Evolutionary conservation across 2,888 invertebrate genomes (phyloP), one percentile per base, ranked within the genome.

Genomic region (Clepsis dumicolana): DNA sequence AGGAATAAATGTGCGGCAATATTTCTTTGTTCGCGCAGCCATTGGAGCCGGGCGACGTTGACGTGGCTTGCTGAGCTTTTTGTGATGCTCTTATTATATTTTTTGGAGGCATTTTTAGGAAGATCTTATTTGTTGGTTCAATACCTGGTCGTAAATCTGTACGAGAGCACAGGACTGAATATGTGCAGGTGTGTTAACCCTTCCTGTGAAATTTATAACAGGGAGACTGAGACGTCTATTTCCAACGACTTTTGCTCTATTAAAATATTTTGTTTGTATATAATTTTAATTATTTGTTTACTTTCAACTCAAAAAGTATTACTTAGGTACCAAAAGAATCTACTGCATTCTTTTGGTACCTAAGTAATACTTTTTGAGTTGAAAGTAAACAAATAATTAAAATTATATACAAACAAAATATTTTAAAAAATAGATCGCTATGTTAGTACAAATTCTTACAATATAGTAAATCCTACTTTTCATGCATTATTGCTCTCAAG

Each of bases 41-140:
- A 91, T 91, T 91, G 89, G 90, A 87, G 87, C 81, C 75, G n/a
- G n/a, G n/a, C 84, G 87, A 86, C 86, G 85, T 88, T 87, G 91
- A 89, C 85, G 87, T 86, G 84, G 85, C 87, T 89, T 88, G 87
- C 85, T 85, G 84, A 85, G 87, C 85, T 90, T 90, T 90, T 91
- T 91, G 89, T 91, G 74, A 80, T 83, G 80, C 83, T 91, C 83
- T 91, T 90, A 90, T 91, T 91, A 91, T 92, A 89, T 90, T 90
- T 89, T 89, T 91, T 90, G 88, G 85, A 81, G 77, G 84, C 80
- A 88, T 88, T 89, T 91, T 92, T 91, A 87, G 86, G 88, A 83
- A 87, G 88, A 87, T 88, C 88, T 90, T 87, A 91, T 93, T 93
- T 91, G 90, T 92, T 91, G 88, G 86, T 81, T 89, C 90, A 87